Conservation (phyloP, 2,797 vertebrate genomes). For the Carcharodon carcharias region DNA sequence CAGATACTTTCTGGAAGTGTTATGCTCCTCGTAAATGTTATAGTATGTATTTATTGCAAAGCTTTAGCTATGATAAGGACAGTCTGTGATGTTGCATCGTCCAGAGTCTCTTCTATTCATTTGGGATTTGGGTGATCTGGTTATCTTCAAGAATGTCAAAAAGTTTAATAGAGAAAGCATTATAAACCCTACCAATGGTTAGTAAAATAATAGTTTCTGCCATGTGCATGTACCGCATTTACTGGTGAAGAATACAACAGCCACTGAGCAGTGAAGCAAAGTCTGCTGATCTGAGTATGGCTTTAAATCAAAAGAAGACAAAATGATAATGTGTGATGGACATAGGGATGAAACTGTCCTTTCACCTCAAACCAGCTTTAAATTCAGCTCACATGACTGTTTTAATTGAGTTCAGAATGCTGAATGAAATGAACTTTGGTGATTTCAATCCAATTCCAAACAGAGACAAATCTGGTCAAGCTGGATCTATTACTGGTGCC, state of each 20-base stretch:
- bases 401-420: background rate
- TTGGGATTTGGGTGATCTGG: background rate
- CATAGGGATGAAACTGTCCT: background rate
- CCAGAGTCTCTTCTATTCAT: background rate
- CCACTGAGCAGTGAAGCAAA: background rate
- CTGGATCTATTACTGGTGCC: background rate
- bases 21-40: background rate
- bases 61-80: background rate
- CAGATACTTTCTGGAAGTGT: background rate
- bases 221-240: background rate
- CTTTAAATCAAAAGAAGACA: background rate
- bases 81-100: background rate
- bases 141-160: background rate
- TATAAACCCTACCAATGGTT: background rate
- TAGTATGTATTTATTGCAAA: background rate
- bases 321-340: background rate
- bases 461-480: background rate
- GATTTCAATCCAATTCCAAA: background rate
- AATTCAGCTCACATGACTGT: background rate
- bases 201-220: background rate
- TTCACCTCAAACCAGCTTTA: background rate
- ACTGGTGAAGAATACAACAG: background rate
- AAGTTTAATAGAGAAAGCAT: background rate
- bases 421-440: background rate
- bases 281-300: background rate